Evolutionary conservation across 2,113 vertebrate genomes (phyloP), one percentile per base, ranked within the genome.

Genomic region (Syngnathus scovelli): DNA sequence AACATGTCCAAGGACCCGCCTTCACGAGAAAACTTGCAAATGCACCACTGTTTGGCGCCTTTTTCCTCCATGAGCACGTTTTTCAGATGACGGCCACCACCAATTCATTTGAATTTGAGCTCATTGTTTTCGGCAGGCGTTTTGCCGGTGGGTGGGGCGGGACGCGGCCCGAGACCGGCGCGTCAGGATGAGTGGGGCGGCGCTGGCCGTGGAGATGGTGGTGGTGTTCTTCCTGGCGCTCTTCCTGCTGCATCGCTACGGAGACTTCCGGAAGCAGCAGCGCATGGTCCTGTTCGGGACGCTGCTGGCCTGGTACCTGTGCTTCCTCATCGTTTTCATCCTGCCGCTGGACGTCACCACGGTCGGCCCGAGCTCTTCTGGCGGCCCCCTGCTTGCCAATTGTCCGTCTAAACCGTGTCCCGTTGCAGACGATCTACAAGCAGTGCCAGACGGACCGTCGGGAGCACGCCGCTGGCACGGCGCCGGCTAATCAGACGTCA

Each of bases 261-360:
- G 96, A 71, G 97, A 99, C 89, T 98, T 99, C 83, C 92, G 85
- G 79, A 98, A 95, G 82, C 97, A 99, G 82, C 96, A 98, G 76
- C 92, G 93, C 55, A 95, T 99, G 89, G 97, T 99, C 44, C 91
- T 98, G 62, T 80, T 98, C 51, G 94, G 94, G 78, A 99, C 97
- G 0, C 85, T 98, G 68, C 85, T 99, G 82, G 97, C 97, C 84
- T 99, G 97, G 97, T 98, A 98, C 84, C 94, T 99, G 77, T 99
- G 96, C 82, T 98, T 98, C 86, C 94, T 99, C 71, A 98, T 98
- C 71, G 94, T 99, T 55, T 97, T 98, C 83, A 98, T 98, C 78
- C 74, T 99, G 59, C 96, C 97, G 0, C 88, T 99, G 87, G 96
- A 98, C 76, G 96, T 99, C 79, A 98, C 94, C 87, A 98, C 96